Percentiles rank a stretch among this genome's conserved stretches.
Conservation (phyloP, 2,113 vertebrate genomes). For the Scophthalmus maximus region DNA sequence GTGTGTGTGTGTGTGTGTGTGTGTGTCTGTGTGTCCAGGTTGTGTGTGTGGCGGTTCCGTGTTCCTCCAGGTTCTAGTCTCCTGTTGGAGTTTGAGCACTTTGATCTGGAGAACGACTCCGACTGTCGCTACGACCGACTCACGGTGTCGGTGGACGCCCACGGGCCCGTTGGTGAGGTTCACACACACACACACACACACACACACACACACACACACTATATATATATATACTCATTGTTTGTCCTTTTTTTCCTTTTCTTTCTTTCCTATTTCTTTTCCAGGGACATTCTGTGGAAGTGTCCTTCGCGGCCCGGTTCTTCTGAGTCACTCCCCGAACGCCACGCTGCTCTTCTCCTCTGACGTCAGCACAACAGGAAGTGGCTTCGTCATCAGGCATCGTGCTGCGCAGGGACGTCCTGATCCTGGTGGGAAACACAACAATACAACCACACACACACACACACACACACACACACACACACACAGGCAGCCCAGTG, state of each 20-base stretch:
- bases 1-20: not conserved
- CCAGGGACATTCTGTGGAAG: constrained; percentile 86
- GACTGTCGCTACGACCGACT: constrained; percentile 83
- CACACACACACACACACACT: not conserved
- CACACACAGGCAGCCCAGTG: not conserved
- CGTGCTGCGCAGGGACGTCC: constrained; percentile 71
- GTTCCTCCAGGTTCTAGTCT: constrained; percentile 74
- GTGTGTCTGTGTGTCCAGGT: constrained; percentile 66
- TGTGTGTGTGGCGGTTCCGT: constrained; percentile 83
- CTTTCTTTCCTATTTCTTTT: constrained; percentile 18
- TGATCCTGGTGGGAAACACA: constrained; percentile 76
- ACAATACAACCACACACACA: constrained; percentile 9
- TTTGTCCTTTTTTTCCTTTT: too few species aligned
- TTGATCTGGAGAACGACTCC: constrained; percentile 82
- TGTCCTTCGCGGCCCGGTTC: constrained; percentile 70
- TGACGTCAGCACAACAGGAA: constrained; percentile 78
- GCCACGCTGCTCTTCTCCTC: constrained; percentile 85
- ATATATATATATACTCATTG: too few species aligned
- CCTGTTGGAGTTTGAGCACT: constrained; percentile 80
- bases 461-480: not conserved
- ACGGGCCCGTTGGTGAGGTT: constrained; percentile 82
- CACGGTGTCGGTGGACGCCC: constrained; percentile 74
- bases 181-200: constrained; percentile 4
- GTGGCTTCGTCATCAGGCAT: constrained; percentile 84
- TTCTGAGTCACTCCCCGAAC: constrained; percentile 74